phyloP scores from a whole-genome alignment of 2,797 vertebrate genomes.

The Buphagus erythrorhynchus region DNA sequence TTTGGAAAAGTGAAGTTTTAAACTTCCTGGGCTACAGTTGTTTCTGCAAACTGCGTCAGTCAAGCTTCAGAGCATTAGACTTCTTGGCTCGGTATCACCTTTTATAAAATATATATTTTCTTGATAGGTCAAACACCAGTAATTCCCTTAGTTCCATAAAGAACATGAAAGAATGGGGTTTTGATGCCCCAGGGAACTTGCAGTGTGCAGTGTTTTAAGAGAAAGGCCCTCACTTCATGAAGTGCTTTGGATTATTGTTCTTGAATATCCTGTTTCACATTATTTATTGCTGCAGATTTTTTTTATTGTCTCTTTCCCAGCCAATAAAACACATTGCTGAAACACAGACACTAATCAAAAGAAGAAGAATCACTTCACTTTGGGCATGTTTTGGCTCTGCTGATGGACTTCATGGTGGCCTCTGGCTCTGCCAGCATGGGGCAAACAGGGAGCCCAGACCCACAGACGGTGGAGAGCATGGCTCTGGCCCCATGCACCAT shows the following conservation, averaged over 20 bases:
- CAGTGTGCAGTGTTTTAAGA: neutral
- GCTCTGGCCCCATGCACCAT: accelerated
- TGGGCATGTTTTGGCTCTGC: neutral
- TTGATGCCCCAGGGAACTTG: neutral
- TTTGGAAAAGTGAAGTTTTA: neutral
- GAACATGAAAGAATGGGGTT: neutral
- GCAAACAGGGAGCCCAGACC: neutral
- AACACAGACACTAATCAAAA: conserved; percentile 12
- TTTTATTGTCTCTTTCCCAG: conserved; percentile 12
- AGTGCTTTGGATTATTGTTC: conserved; percentile 1
- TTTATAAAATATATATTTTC: neutral
- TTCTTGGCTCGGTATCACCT: neutral
- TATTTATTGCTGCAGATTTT: neutral
- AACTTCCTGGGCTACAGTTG: neutral
- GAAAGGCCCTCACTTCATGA: neutral
- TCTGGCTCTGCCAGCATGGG: neutral
- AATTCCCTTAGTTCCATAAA: neutral
- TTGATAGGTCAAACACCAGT: neutral
- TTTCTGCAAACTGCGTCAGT: neutral
- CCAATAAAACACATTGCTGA: conserved; percentile 26
- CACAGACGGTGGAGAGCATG: accelerated
- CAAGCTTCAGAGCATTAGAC: neutral
- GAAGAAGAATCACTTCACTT: neutral
- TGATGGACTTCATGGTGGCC: neutral
- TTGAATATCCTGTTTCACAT: conserved; percentile 10